Percentiles rank a stretch among this genome's conserved stretches.
Evolutionary conservation across 2,113 vertebrate species (phyloP).

Genomic region (Meleagris gallopavo): DNA sequence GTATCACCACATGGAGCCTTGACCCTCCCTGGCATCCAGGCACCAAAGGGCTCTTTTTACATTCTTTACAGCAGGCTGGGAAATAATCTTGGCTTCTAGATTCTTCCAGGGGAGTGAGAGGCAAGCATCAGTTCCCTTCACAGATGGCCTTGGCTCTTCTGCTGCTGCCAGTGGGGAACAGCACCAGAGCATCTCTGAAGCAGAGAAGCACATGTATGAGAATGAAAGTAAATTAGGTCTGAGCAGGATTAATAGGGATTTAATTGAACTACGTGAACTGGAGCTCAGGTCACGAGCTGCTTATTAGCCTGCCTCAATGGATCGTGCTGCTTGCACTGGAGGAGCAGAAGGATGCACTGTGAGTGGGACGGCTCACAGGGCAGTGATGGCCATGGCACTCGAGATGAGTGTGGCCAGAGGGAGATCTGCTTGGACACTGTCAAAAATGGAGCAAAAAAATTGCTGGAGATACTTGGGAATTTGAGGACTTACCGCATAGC

Average conservation of each 20-base stretch:
- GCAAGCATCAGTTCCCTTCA: slow-evolving; percentile 8
- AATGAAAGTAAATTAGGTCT: slow-evolving; percentile 70
- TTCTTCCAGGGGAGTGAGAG: neutral
- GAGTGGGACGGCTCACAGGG: slow-evolving; percentile 6
- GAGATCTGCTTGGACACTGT: neutral
- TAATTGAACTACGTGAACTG: slow-evolving; percentile 71
- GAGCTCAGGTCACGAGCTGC: slow-evolving; percentile 70
- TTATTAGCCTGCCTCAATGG: slow-evolving; percentile 30
- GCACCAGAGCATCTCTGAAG: neutral
- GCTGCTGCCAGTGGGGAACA: neutral
- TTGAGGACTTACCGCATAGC: slow-evolving; percentile 4
- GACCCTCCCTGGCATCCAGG: neutral
- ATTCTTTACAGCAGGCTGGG: neutral
- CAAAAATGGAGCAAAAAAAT: neutral
- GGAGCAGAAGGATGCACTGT: slow-evolving; percentile 50
- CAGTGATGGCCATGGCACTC: neutral
- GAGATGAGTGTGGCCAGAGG: fast-evolving
- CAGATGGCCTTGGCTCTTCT: neutral
- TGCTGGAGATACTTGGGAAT: slow-evolving; percentile 32
- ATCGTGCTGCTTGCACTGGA: slow-evolving; percentile 26
- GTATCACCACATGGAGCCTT: neutral
- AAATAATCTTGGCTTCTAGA: neutral
- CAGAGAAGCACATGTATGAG: neutral
- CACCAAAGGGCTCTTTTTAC: neutral
- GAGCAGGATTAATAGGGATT: slow-evolving; percentile 73